Base-by-base conservation (phyloP, 1,140 invertebrate species). In the Drosophila littoralis region DNA sequence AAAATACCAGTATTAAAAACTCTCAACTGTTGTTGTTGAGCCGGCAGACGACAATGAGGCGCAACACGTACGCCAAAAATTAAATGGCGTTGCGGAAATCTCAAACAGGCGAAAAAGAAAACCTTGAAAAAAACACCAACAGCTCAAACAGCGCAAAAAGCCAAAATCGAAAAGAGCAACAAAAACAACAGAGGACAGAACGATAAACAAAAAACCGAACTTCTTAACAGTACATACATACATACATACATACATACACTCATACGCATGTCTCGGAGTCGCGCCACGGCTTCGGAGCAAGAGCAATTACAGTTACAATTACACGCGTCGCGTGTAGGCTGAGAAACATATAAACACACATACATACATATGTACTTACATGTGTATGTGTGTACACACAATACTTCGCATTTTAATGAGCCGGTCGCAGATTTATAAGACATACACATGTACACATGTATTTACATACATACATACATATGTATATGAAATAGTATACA, bases 61-160 rank as follows among this genome's bases (percentile, higher is more conserved):
- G 51, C 76, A 89, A 83, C 83, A 88, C 83, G 84, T 88, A 88
- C 84, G 69, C 82, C 75, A 86, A 86, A 71, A 54, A 12, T 68
- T 77, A 70, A 88, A 89, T 83, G 76, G 77, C 83, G 84, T 80
- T 83, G 83, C 83, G 83, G 83, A 88, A 83, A 89, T 88, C 79
- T 83, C 58, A 57, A 81, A 63, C 48, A 60, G 64, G 71, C 71
- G 46, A 40, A 71, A 71, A 52, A 61, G 58, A 40, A 68, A 75
- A 73, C 83, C 83, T 88, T 83, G 83, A 68, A 42, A 67, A 42
- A 70, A 77, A 66, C 74, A 68, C 69, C 65, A 67, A 63, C 38
- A 40, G 15, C 40, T 50, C 15, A 78, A 59, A 13, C 55, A 13
- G 38, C 54, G 48, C 36, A 52, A 55, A 61, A 76, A 75, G 8